Evolutionary conservation across 2,888 invertebrate genomes (phyloP).

Genomic region (Chrysina gloriosa): DNA sequence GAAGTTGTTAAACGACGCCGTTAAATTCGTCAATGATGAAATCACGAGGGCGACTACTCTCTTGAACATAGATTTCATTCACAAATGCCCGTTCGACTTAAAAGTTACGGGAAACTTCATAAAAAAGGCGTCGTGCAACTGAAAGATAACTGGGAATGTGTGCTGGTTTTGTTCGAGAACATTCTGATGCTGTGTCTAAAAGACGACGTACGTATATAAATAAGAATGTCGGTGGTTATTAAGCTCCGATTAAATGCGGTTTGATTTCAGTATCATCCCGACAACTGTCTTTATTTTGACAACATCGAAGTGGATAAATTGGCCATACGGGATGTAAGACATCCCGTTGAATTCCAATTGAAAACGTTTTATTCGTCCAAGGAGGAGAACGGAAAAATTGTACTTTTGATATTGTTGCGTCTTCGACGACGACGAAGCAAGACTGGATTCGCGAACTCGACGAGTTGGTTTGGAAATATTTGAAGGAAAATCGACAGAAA

Average conservation of each 20-base stretch:
- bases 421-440: not conserved
- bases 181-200: slow-evolving; percentile 56
- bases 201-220: slow-evolving; percentile 44
- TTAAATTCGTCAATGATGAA: slow-evolving; percentile 55
- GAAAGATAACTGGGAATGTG: slow-evolving; percentile 54
- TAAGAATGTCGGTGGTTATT: not conserved
- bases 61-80: slow-evolving; percentile 60
- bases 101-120: slow-evolving; percentile 55
- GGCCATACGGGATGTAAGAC: slow-evolving; percentile 49
- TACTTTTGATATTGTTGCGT: not conserved
- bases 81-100: slow-evolving; percentile 57
- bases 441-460: not conserved
- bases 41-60: slow-evolving; percentile 60
- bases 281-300: slow-evolving; percentile 55
- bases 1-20: slow-evolving; percentile 50
- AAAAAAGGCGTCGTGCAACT: slow-evolving; percentile 57
- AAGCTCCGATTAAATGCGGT: not conserved
- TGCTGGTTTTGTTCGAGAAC: slow-evolving; percentile 60
- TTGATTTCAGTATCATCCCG: slow-evolving; percentile 52
- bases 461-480: no score
- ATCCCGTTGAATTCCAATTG: slow-evolving; percentile 22
- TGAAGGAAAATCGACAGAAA: no score
- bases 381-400: not conserved
- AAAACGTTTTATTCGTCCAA: not conserved
- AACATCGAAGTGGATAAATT: slow-evolving; percentile 55